phyloP scores from a whole-genome alignment of 2,113 vertebrate genomes.

The Tautogolabrus adspersus region DNA sequence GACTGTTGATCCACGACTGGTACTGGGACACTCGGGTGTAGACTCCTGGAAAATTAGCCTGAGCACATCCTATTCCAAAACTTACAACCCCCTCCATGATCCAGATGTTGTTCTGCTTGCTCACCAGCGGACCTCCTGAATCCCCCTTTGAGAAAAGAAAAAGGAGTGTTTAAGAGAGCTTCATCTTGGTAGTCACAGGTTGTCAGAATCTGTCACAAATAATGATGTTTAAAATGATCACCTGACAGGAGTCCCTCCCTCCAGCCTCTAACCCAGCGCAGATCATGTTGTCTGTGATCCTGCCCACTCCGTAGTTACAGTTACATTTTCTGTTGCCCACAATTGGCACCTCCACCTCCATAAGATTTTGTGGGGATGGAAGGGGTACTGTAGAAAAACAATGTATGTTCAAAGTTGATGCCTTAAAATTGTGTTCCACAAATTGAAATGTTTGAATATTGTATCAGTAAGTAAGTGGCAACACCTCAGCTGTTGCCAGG shows the following conservation, averaged over 20 bases:
- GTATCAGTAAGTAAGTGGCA: too few relatives aligned
- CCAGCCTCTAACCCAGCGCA: conserved; percentile 82
- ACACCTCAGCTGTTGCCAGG: too few relatives aligned
- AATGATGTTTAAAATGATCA: neutral
- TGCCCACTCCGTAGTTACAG: conserved; percentile 34
- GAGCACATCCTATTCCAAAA: conserved; percentile 86
- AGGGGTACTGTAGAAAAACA: conserved; percentile 5
- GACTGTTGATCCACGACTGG: conserved; percentile 82
- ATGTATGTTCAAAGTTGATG: neutral
- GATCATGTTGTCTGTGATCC: conserved; percentile 84
- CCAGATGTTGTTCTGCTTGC: conserved; percentile 81
- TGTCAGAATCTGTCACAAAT: neutral
- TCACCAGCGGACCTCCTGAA: conserved; percentile 88
- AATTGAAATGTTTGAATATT: too few relatives aligned
- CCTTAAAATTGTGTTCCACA: too few relatives aligned
- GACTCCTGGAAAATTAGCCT: conserved; percentile 86
- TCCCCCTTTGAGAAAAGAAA: conserved; percentile 82
- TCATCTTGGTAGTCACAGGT: neutral
- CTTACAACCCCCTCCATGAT: conserved; percentile 87
- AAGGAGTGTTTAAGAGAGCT: neutral
- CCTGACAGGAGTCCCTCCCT: conserved; percentile 81
- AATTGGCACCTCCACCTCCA: conserved; percentile 77
- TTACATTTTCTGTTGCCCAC: conserved; percentile 73
- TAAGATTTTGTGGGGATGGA: conserved; percentile 56
- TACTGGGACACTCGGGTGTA: conserved; percentile 86